Evolutionary conservation across 37 sponge, comb jelly and placozoan genomes (phyloP), one percentile per base, ranked within the genome.

Genomic region (Eunapius fragilis): DNA sequence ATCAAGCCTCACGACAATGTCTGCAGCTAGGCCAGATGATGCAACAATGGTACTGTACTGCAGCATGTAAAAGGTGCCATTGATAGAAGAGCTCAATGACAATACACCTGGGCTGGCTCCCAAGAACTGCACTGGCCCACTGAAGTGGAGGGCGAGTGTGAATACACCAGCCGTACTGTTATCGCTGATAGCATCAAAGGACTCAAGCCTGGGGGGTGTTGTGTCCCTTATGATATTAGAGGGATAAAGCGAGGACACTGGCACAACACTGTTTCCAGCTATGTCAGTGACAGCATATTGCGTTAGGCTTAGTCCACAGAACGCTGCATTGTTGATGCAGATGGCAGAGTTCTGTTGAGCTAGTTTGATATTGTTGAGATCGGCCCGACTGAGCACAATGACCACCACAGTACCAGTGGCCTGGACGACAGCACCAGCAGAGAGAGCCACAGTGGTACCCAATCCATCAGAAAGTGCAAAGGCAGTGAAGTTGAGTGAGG

Each of bases 241-340:
- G 9, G 78, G 37, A 2, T 83, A 73, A 37, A 36, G 22, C 7
- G 26, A 22, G 37, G 67, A 38, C 41, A 92, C 70, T 34, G 82
- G 69, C 17, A 35, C n/a, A 3, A 92, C 74, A 12, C 23, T 31
- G 58, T 95, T 92, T 6, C 96, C 96, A 67, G 79, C 86, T 25
- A 90, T 88, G 82, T 97, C 97, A 68, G 77, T 85, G 9, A 90
- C 89, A 34, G 86, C 85, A 31, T 34, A 70, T 31, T 75, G 28
- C 22, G 83, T 31, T 71, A 90, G 4, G 24, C 69, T 69, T 12
- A 94, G 26, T 70, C 37, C 78, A 48, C 94, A 94, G 47, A 77
- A 82, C 25, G n/a, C 41, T 0, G 31, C 4, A 5, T 30, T 67
- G n/a, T n/a, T n/a, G 19, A 80, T 77, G 71, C 93, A 93, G 33